Base-by-base conservation (phyloP, 37 sponge, comb jelly and placozoan species). In the Diacarnus erythraeanus region DNA sequence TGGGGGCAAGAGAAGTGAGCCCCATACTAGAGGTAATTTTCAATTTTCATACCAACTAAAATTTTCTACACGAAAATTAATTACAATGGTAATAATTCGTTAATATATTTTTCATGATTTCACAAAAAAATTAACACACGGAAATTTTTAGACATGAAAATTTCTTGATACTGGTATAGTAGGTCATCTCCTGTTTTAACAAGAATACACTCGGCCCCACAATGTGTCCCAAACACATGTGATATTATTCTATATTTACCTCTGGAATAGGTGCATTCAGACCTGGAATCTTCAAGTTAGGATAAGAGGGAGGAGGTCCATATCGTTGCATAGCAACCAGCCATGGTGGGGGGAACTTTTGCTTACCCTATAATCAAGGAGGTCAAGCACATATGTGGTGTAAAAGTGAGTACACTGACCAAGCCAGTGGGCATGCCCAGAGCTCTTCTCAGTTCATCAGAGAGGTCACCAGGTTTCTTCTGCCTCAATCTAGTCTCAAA, bases 241-340 rank as follows among this genome's bases (percentile, higher is more conserved):
- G n/a, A n/a, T n/a, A n/a, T 64, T 23, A n/a, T 21, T n/a, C n/a
- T 36, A 4, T 38, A 59, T 79, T 40, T 36, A 95, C 96, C 81
- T 96, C 97, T 59, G 98, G 98, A 30, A 97, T 95, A 47, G 98
- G 98, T 4, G 93, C 93, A 65, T 97, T 97, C 41, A 97, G 89
- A 38, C 98, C 98, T 1, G 91, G 91, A 8, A 97, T 95, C 73
- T 79, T 89, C 30, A 97, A 89, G 74, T 90, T 94, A 23, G 98
- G 98, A 65, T 97, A 97, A n/a, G 98, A 92, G 18, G 98, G 98
- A 10, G 98, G 98, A 38, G 98, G 98, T 30, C 98, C 98, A 61
- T 97, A 97, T 59, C 98, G 79, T 86, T 97, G 98, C 98, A 97
- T 97, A 27, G 98, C 98, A 65, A 97, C 95, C 77, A 97, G 74